phyloP scores from a whole-genome alignment of 1,140 invertebrate species.

The Heliconius nattereri region DNA sequence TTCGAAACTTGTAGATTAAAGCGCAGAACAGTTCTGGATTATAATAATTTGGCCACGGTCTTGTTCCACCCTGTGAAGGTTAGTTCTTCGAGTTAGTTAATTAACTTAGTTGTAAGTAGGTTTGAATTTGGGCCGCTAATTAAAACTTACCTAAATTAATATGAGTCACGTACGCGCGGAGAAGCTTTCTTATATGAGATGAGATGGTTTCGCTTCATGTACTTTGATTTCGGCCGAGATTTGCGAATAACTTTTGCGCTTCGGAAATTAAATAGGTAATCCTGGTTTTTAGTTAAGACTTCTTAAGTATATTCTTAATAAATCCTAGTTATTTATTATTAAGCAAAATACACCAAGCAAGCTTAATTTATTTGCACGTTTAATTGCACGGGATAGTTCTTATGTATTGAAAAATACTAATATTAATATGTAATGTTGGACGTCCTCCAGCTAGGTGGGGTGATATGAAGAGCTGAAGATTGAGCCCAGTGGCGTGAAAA shows the following conservation, averaged over 20 bases:
- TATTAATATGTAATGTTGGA: too few species aligned
- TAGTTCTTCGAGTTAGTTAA: conserved; percentile 44
- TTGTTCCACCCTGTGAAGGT: conserved; percentile 26
- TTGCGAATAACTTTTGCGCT: neutral
- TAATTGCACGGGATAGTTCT: too few species aligned
- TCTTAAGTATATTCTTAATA: too few species aligned
- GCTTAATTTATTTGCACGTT: too few species aligned
- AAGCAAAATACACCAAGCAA: too few species aligned
- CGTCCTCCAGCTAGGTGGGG: too few species aligned
- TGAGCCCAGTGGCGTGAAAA: too few species aligned
- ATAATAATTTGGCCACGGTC: conserved; percentile 33
- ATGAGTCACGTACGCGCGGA: conserved; percentile 50
- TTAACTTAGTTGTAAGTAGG: conserved; percentile 55
- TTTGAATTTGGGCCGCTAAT: conserved; percentile 53
- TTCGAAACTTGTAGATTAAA: conserved; percentile 31
- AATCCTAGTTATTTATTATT: too few species aligned
- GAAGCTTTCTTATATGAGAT: conserved; percentile 37
- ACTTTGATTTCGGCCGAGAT: conserved; percentile 16
- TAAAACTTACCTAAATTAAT: conserved; percentile 54
- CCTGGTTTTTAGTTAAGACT: neutral
- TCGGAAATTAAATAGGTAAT: neutral
- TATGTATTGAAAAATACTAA: too few species aligned
- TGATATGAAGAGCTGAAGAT: too few species aligned
- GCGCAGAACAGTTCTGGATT: conserved; percentile 26
- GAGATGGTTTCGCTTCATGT: conserved; percentile 18